A percentile compares a stretch with the other conserved stretches of the same genome.
These are phyloP conservation scores for Hecatera dysodea DNA, from an alignment of 2,888 invertebrate species.

Conservation along the genomic window DNA sequence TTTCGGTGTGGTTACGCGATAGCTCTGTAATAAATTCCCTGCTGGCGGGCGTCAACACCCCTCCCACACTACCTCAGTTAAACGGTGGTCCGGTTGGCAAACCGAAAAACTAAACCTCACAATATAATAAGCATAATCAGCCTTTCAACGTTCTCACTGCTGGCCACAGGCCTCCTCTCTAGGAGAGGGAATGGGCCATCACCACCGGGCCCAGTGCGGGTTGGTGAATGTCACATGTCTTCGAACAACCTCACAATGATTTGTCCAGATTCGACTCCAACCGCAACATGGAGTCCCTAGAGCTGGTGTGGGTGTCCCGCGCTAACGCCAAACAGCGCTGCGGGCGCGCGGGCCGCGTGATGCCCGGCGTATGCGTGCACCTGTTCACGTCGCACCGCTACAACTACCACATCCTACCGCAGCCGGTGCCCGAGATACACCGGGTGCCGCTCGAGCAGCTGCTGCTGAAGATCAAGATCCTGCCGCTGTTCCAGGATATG, in stretches of 20 bases:
- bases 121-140: too few relatives aligned
- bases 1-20: too few relatives aligned
- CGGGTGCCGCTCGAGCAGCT: conserved; percentile 96
- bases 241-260: not conserved
- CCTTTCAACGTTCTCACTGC: too few relatives aligned
- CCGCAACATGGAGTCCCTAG: conserved; percentile 96
- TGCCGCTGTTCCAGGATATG: conserved; percentile 88
- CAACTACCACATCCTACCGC: conserved; percentile 92
- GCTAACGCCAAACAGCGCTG: conserved; percentile 97
- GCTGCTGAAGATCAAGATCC: conserved; percentile 93
- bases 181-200: too few relatives aligned
- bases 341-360: conserved; percentile 97
- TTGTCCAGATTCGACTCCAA: conserved; percentile 93
- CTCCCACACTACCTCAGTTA: too few relatives aligned
- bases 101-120: not conserved
- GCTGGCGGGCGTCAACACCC: not conserved
- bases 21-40: too few relatives aligned
- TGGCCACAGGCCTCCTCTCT: too few relatives aligned
- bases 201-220: too few relatives aligned
- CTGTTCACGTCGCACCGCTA: conserved; percentile 95
- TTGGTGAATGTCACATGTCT: too few relatives aligned
- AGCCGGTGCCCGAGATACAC: conserved; percentile 97
- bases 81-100: not conserved
- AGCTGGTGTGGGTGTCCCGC: conserved; percentile 96
- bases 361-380: conserved; percentile 96